Evolutionary conservation across 1,140 invertebrate genomes (phyloP), one percentile per base, ranked within the genome.

Genomic region (Macrobrachium rosenbergii): DNA sequence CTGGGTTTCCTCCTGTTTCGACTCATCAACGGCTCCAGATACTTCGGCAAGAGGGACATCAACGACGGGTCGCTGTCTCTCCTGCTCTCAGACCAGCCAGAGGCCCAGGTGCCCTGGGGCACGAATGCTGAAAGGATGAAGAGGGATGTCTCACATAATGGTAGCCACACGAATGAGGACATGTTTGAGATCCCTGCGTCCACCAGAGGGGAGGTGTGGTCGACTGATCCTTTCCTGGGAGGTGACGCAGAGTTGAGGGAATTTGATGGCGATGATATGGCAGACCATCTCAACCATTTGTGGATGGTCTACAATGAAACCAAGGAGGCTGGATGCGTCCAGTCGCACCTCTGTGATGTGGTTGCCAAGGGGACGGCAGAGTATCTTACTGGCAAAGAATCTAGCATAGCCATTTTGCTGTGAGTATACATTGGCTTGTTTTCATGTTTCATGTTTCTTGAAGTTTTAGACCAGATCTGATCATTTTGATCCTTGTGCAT

Each of bases 1-100:
- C 60, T 84, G 17, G 82, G 82, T n/a, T 84, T 84, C 37, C 73
- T 84, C 37, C 73, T 84, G 23, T 84, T 84, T 75, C 5, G 82
- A 43, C 75, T 84, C 28, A 84, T 78, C 60, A 28, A 75, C 5
- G 82, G 82, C 10, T 77, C 82, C 5, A 17, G 73, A 19, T 19
- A 10, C 52, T 52, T 37, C 19, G 82, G 82, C 5, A 60, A 75
- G 10, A 60, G 82, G 0, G 82, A 84, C 82, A 84, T 84, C 60
- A 75, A 75, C 3, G 82, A 84, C n/a, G 82, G 82, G 19, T 84
- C 82, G 0, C 73, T 84, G 0, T 84, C 82, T 14, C 82, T 84
- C 37, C 76, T 73, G 82, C 72, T 63, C 73, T 84, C 82, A 0
- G 82, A 84, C 43, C 5, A 67, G 19, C 82, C 82, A 11, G 60